Evolutionary conservation across 1,140 invertebrate species (phyloP), one percentile per base, ranked within the genome.

Genomic region (Oncopeltus fasciatus): DNA sequence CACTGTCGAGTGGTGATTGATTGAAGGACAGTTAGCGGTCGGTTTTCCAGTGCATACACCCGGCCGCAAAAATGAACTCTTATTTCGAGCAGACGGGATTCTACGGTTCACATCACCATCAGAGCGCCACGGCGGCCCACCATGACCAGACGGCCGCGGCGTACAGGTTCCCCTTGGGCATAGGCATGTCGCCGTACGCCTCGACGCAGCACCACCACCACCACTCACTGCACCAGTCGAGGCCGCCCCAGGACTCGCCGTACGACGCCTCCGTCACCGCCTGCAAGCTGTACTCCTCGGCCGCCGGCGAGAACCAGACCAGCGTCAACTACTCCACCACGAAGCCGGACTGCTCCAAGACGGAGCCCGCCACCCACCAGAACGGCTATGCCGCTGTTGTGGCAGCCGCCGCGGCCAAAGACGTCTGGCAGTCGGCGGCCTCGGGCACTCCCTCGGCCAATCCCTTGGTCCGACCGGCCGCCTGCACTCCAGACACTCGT

Each of bases 41-140:
- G n/a, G n/a, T n/a, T n/a, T n/a, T n/a, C n/a, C n/a, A n/a, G n/a
- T n/a, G n/a, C n/a, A n/a, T n/a, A 49, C 47, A 8, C 18, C n/a
- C 47, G 47, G 31, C 31, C 31, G 5, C 14, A 26, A 57, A 57
- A 33, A 94, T 93, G 91, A 93, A 93, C 83, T 92, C 90, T 71
- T 94, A 93, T 76, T 95, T 93, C 75, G 90, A 93, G 77, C 90
- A 92, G 78, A 85, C 86, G 75, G 89, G 90, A 74, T 93, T 93
- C 80, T 93, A 93, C 77, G 89, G 89, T 63, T 83, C 86, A 68
- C 90, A 88, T 68, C 87, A 89, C 72, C 84, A 86, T 70, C 78
- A 83, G 65, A 77, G 80, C 53, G 79, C 81, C 47, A 79, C 83
- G 18, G 82, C 83, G 43, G 80, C 82, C 9, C 80, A 82, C 66